Evolutionary conservation across 1,140 invertebrate genomes (phyloP), one percentile per base, ranked within the genome.

Genomic region (Amphibalanus amphitrite): DNA sequence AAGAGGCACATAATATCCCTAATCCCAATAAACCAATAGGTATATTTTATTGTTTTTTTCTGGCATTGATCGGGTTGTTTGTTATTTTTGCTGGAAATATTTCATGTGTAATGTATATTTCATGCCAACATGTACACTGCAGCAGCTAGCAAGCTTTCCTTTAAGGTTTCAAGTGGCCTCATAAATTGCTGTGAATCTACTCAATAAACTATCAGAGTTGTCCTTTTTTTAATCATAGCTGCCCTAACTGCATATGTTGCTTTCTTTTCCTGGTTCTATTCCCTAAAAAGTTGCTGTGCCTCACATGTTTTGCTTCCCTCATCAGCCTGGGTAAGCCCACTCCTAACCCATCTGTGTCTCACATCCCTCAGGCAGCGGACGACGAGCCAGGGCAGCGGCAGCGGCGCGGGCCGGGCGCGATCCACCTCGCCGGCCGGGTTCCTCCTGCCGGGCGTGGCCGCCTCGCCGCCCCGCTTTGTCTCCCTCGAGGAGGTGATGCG

Each of bases 401-500:
- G 10, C 47, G 20, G 47, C 47, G 10, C 6, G 6, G 13, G 47
- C 47, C 47, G 47, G 47, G 33, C 33, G 4, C 33, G 33, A 15
- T 38, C 33, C 33, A 38, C 33, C 47, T 59, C 47, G 6, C 47
- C 47, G 47, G 47, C 6, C 47, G 47, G 13, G 10, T 75, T 75
- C 69, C 72, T 75, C 26, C 73, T 75, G 67, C 74, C 74, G 25
- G 74, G 74, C 3, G 74, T 75, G 26, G 74, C 74, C 28, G 74
- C 74, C 40, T 75, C 74, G 47, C 74, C 74, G 6, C 92, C 92
- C 68, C 90, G 90, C 79, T 93, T 93, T 80, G 87, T 95, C 8
- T 89, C 90, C 23, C 81, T 95, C 30, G 91, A 95, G 75, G 90
- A 97, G 79, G 88, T 97, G 29, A 88, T 94, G 83, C 88, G 89